phyloP scores from a whole-genome alignment of 2,113 vertebrate genomes.

The Lasiurus cinereus region DNA sequence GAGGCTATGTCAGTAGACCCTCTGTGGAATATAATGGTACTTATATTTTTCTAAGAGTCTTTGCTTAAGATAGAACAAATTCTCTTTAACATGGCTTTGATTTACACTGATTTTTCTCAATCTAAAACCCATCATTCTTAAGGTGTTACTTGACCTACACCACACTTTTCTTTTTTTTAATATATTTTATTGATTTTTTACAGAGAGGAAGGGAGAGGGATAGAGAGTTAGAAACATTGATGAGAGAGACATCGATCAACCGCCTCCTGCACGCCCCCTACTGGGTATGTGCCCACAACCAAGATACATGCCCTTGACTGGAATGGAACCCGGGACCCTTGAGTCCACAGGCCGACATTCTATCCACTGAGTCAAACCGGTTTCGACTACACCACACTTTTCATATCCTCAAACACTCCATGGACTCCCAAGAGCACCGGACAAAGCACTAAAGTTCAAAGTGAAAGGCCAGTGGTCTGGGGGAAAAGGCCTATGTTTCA shows the following conservation, averaged over 20 bases:
- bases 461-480: neutral
- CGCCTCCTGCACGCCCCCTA: no score
- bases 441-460: neutral
- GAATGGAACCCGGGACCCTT: no score
- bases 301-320: no score
- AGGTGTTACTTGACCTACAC: no score
- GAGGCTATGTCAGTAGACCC: conserved; percentile 4
- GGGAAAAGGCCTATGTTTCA: neutral
- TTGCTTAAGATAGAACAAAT: neutral
- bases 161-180: neutral
- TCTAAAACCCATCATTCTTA: neutral
- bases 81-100: neutral
- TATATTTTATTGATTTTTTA: no score
- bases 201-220: no score
- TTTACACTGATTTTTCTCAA: neutral
- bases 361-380: no score
- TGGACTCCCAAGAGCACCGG: neutral
- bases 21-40: neutral
- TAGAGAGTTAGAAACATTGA: no score
- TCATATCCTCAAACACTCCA: neutral
- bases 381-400: neutral
- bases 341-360: no score
- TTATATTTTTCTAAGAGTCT: neutral
- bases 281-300: no score
- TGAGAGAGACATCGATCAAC: no score